Base-by-base conservation (phyloP, 2,797 vertebrate species). In the Hafferia zeledoni region DNA sequence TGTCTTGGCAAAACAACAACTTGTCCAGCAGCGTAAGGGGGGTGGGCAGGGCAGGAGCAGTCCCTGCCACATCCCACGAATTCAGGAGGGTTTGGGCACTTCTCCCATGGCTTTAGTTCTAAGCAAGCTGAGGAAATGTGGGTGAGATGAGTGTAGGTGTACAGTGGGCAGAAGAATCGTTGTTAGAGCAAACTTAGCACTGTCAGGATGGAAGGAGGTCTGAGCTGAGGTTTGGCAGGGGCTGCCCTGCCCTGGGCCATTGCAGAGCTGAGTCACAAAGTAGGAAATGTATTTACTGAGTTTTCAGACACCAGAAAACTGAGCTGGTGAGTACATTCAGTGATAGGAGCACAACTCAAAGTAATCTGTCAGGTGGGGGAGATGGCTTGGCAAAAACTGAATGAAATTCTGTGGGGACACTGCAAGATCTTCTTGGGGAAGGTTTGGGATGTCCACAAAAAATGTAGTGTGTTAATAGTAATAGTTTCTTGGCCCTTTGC, bases 1-100 rank as follows among this genome's bases (percentile, higher is more conserved):
- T 47, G 41, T 59, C 47, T 27, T 1, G 31, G 39, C n/a, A 50
- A 5, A 33, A 37, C 78, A 52, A 5, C 5, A 18, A 2, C 41
- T 46, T 59, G 15, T 47, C 0, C 0, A 0, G 8, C 31, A 31
- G n/a, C 4, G 9, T 30, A 75, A 30, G 14, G 25, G 56, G 28
- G 11, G 31, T 17, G 60, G 75, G 23, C 39, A 46, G 75, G 79
- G 64, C 31, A 59, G 75, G 24, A 85, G 87, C 81, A 13, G 4
- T 18, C 3, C 3, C n/a, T 44, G 63, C 13, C 2, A 0, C 1
- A 1, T 1, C 17, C 12, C 74, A 46, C 25, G 35, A 28, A 3
- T 46, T 56, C 7, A 23, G 94, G 41, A 56, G 56, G 17, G 0
- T 70, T 79, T 11, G 67, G 81, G 11, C 44, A 3, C 33, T 23